phyloP scores from a whole-genome alignment of 2,888 invertebrate species.

The Eumerus sabulonum region DNA sequence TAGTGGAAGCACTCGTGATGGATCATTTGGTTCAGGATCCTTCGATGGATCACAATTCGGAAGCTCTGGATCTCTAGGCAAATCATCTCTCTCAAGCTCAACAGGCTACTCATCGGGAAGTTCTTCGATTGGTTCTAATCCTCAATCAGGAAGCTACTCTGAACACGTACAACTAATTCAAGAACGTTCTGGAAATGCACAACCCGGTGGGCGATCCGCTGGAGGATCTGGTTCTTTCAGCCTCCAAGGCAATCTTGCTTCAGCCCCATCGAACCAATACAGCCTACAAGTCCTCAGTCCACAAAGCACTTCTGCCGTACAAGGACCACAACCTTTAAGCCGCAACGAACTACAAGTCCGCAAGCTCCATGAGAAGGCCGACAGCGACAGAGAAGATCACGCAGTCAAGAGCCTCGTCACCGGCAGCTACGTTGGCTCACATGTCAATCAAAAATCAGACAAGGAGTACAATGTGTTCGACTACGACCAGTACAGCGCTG shows the following conservation, averaged over 20 bases:
- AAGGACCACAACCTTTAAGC: slow-evolving; percentile 72
- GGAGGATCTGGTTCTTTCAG: too few relatives aligned
- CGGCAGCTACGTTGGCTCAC: slow-evolving; percentile 62
- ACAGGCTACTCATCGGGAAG: too few relatives aligned
- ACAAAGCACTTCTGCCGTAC: slow-evolving; percentile 69
- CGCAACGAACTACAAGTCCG: slow-evolving; percentile 72
- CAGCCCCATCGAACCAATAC: background rate
- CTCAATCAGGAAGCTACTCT: too few relatives aligned
- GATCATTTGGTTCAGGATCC: too few relatives aligned
- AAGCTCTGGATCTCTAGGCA: too few relatives aligned
- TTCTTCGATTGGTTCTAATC: too few relatives aligned
- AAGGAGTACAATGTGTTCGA: slow-evolving; percentile 76
- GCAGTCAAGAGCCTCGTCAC: slow-evolving; percentile 71
- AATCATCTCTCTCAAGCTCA: too few relatives aligned
- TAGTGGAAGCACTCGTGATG: too few relatives aligned
- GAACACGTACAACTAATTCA: too few relatives aligned
- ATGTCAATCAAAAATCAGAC: slow-evolving; percentile 68
- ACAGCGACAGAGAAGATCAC: slow-evolving; percentile 72
- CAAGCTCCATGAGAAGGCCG: slow-evolving; percentile 68
- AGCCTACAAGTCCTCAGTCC: slow-evolving; percentile 53
- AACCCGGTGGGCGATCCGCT: too few relatives aligned
- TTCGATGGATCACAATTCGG: too few relatives aligned
- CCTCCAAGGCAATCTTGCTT: background rate
- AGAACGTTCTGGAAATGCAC: too few relatives aligned
- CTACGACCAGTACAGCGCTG: slow-evolving; percentile 74